Conservation (phyloP, 2,888 invertebrate genomes). For the Sthenelais limicola region DNA sequence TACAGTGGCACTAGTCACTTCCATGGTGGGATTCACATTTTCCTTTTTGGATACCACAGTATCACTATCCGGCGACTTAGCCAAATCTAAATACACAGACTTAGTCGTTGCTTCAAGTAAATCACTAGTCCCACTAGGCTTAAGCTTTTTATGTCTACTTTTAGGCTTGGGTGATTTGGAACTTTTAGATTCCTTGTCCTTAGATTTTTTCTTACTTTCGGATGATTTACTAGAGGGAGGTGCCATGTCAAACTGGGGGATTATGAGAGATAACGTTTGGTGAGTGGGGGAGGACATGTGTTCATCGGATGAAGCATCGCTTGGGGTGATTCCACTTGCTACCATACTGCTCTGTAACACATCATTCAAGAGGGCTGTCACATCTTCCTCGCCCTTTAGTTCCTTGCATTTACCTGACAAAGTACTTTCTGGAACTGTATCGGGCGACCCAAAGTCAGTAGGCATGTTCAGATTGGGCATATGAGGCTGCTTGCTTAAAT, state of each 20-base stretch:
- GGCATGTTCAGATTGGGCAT: too few species aligned
- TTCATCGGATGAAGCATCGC: background rate
- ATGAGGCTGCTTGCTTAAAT: too few species aligned
- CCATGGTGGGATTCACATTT: background rate
- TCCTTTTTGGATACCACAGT: background rate
- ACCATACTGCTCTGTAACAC: slow-evolving; percentile 22
- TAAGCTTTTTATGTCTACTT: slow-evolving; percentile 27
- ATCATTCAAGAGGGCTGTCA: slow-evolving; percentile 30
- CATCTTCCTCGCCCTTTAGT: too few species aligned
- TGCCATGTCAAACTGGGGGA: too few species aligned
- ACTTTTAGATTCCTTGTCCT: slow-evolving; percentile 53
- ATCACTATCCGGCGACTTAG: background rate
- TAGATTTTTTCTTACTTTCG: slow-evolving; percentile 20
- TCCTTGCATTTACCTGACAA: too few species aligned
- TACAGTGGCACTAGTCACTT: background rate
- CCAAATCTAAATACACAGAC: background rate
- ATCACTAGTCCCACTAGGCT: background rate
- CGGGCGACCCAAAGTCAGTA: too few species aligned
- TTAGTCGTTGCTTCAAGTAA: background rate
- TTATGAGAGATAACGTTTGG: too few species aligned
- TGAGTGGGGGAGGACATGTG: background rate
- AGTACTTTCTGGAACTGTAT: too few species aligned
- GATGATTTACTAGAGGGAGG: background rate
- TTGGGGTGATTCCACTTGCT: slow-evolving; percentile 9
- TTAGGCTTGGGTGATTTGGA: slow-evolving; percentile 40